These are phyloP conservation scores for Ceratitis capitata DNA, from an alignment of 1,140 invertebrate species.

Conservation along the genomic window DNA sequence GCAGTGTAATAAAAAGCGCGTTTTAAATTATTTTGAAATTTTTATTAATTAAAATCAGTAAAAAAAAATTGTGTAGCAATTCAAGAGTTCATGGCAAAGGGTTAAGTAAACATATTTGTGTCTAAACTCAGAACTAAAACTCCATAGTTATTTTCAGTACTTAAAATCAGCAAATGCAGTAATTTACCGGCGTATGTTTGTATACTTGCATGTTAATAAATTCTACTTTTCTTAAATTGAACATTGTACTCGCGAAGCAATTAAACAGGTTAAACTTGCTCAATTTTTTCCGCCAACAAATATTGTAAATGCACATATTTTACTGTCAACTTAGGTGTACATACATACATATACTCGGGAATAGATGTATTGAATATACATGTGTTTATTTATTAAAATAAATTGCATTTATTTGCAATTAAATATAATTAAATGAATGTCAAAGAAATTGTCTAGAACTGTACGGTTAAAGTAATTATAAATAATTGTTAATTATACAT, in stretches of 20 bases:
- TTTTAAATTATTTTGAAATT: too few relatives aligned
- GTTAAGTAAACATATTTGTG: too few relatives aligned
- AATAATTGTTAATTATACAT: not conserved
- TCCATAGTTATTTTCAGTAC: too few relatives aligned
- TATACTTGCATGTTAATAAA: not conserved
- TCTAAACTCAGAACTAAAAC: too few relatives aligned
- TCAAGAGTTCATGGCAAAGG: too few relatives aligned
- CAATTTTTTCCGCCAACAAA: not conserved
- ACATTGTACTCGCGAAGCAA: not conserved
- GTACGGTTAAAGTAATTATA: not conserved
- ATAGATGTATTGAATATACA: not conserved
- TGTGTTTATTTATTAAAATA: not conserved
- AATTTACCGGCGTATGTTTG: too few relatives aligned
- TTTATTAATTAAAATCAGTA: too few relatives aligned
- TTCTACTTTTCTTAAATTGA: not conserved
- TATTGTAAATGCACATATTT: not conserved
- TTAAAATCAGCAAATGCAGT: too few relatives aligned
- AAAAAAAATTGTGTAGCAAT: too few relatives aligned
- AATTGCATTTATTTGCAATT: not conserved
- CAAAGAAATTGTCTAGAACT: not conserved
- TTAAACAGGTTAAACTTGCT: not conserved
- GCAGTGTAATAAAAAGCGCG: too few relatives aligned
- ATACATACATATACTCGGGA: not conserved
- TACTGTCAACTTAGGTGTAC: not conserved
- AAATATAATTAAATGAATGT: not conserved